Base-by-base conservation (phyloP, 2,113 vertebrate species). In the Bombycilla garrulus region DNA sequence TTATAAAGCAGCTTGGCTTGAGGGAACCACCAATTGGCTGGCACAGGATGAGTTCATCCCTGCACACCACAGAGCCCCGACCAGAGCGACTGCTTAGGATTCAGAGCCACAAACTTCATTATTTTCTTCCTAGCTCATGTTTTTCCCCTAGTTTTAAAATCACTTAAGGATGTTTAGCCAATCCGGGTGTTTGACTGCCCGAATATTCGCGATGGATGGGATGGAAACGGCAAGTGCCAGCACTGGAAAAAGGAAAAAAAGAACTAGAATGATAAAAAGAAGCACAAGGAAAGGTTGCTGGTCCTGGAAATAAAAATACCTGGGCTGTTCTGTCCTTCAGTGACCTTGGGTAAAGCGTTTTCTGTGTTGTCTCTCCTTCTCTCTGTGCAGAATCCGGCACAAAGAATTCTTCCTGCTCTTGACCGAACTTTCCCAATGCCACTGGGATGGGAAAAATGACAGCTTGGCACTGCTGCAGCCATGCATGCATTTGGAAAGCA, bases 1-100 rank as follows among this genome's bases (percentile, higher is more conserved):
- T 98, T 98, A 98, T 97, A 98, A 98, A 98, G 97, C 98, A 96
- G 95, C 96, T 96, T 98, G 97, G 94, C 97, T 98, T 93, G 93
- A 95, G 97, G 96, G 96, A 97, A 95, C 70, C 94, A 66, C 93
- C 97, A 88, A 95, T 97, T 97, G 95, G 97, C 85, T 97, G 97
- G 95, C 61, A 62, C 92, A 79, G 96, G 97, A 94, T 77, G 91
- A 97, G 96, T 98, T 97, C 97, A 98, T 95, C 97, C 97, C 36
- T 77, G 57, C 53, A 62, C 97, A 88, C 95, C 93, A 78, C 80
- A 23, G 88, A 94, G 97, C 88, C 83, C 97, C 91, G 21, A 93
- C 95, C 92, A 24, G 72, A 94, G 80, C 72, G 10, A 53, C 97
- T 97, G 90, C 93, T 98, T 98, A 98, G 96, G 90, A 98, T 98